Conservation (phyloP, 2,113 vertebrate species). For the Rhombomys opimus region DNA sequence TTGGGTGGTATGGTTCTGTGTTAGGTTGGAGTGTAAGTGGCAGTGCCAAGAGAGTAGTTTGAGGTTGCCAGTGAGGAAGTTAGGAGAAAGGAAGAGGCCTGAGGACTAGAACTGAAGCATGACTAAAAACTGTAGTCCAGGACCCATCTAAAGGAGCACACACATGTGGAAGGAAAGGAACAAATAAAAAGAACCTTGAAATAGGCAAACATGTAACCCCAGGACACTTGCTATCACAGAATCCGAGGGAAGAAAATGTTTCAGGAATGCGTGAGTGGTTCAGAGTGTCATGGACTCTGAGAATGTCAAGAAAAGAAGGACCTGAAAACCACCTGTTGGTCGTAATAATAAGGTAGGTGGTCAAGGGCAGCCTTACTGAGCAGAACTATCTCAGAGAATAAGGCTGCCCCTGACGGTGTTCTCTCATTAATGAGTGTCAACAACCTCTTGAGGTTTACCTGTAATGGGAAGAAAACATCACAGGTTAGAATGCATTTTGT, state of each 20-base stretch:
- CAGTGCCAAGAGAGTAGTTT: neutral
- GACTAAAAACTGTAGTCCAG: neutral
- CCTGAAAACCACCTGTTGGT: neutral
- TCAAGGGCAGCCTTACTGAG: constrained; percentile 14
- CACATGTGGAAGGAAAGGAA: neutral
- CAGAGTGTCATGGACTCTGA: neutral
- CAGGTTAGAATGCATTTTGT: constrained; percentile 1
- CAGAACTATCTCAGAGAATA: neutral
- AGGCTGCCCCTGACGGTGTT: neutral
- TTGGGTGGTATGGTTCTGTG: neutral
- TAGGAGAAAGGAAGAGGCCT: neutral
- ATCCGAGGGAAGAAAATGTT: constrained; percentile 47
- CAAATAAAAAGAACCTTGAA: constrained; percentile 36
- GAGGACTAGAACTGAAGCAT: neutral
- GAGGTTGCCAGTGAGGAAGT: neutral
- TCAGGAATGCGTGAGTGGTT: neutral
- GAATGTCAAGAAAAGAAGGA: constrained; percentile 49
- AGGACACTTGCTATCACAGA: neutral
- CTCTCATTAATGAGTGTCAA: neutral
- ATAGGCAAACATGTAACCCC: neutral
- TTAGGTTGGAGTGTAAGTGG: neutral
- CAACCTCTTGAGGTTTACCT: constrained; percentile 6
- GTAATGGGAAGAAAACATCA: neutral
- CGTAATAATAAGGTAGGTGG: neutral
- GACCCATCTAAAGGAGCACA: neutral